A percentile compares a stretch with the other conserved stretches of the same genome.
Evolutionary conservation across 2,113 vertebrate species (phyloP).

Genomic region (Phyllostomus discolor): DNA sequence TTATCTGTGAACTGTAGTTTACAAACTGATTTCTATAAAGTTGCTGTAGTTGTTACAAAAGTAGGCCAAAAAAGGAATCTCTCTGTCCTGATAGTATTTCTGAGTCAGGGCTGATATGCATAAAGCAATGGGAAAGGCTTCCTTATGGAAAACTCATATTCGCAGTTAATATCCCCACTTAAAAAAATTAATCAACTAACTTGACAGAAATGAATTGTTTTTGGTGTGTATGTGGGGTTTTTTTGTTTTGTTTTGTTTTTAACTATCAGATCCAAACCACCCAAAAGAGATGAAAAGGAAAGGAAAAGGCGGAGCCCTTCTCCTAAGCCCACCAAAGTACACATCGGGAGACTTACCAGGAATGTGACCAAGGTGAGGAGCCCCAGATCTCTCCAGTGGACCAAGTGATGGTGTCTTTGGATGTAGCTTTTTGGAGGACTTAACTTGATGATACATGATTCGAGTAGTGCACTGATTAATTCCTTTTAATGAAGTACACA

Average conservation of each 20-base stretch:
- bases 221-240: not conserved
- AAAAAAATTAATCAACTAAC: not conserved
- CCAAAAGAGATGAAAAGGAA: conserved; percentile 97
- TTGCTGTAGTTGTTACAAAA: not conserved
- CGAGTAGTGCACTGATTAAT: no score
- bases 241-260: not conserved
- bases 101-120: not conserved
- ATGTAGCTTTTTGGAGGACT: not conserved
- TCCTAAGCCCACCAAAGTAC: conserved; percentile 95
- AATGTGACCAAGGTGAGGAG: conserved; percentile 94
- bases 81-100: not conserved
- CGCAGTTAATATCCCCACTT: no score
- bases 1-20: not conserved
- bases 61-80: not conserved
- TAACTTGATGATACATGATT: fast-evolving
- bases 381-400: no score
- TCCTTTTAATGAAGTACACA: not conserved
- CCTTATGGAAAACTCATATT: not conserved
- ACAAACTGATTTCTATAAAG: not conserved
- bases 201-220: conserved; percentile 23
- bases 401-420: not conserved
- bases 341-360: conserved; percentile 93
- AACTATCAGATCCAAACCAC: conserved; percentile 90
- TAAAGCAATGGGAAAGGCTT: not conserved
- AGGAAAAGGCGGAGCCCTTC: conserved; percentile 93